phyloP scores from a whole-genome alignment of 2,113 vertebrate species.

The Pandion haliaetus region DNA sequence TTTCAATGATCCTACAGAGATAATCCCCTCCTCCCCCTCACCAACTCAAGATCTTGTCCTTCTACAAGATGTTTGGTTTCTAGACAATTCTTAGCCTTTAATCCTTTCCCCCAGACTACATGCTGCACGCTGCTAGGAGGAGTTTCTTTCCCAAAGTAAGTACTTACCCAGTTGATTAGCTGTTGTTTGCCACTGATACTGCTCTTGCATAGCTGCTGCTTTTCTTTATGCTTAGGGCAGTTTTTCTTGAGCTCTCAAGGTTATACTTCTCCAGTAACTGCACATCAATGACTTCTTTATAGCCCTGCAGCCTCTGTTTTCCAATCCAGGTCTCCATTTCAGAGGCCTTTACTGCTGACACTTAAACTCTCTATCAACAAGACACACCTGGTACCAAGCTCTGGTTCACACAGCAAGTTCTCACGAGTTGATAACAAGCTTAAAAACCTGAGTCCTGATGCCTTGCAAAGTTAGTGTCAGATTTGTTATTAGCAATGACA shows the following conservation, averaged over 20 bases:
- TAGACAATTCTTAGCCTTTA: not conserved
- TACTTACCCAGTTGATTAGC: not conserved
- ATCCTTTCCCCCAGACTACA: not conserved
- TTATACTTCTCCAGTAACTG: not conserved
- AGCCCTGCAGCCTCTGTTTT: not conserved
- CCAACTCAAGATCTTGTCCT: not conserved
- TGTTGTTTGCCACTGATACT: not conserved
- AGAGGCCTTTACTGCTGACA: not conserved
- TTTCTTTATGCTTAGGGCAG: not conserved
- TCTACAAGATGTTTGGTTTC: not conserved
- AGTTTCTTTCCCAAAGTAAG: not conserved
- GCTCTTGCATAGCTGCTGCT: not conserved
- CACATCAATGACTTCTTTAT: accelerated
- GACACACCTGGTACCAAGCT: not conserved
- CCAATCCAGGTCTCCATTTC: not conserved
- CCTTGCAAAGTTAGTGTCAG: not conserved
- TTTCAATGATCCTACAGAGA: not conserved
- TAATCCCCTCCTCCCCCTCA: not conserved
- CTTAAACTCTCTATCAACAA: not conserved
- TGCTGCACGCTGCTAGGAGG: not conserved
- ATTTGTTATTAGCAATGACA: not conserved
- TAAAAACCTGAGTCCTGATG: not conserved
- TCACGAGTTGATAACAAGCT: not conserved
- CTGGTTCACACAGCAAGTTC: not conserved
- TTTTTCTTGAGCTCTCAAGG: not conserved